Conservation (phyloP, 2,797 vertebrate genomes). For the Hipposideros larvatus region DNA sequence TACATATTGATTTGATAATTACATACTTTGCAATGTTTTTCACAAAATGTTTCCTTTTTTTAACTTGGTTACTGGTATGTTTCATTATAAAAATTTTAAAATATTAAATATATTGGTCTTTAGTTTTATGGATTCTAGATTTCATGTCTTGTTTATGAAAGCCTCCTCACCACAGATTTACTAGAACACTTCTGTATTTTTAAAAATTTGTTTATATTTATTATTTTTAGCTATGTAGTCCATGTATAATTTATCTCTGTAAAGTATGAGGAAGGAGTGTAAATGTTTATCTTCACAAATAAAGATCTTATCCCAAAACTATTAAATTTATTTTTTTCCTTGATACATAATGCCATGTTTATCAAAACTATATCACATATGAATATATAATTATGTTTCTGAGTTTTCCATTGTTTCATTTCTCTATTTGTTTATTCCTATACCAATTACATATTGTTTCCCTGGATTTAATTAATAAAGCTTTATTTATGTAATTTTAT, state of each 20-base stretch:
- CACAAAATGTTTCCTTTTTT: neutral
- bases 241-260: neutral
- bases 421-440: neutral
- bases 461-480: neutral
- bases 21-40: neutral
- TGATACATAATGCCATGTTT: neutral
- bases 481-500: neutral
- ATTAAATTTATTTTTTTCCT: neutral
- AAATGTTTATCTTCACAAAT: conserved; percentile 11
- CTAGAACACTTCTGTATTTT: neutral
- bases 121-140: neutral
- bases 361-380: neutral
- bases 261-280: neutral
- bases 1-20: neutral
- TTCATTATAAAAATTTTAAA: neutral
- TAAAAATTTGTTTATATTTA: neutral
- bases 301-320: neutral
- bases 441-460: neutral
- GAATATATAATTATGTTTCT: neutral
- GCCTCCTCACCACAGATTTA: neutral
- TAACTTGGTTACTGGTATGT: neutral
- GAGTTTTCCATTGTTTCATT: neutral
- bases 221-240: neutral
- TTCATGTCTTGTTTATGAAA: neutral
- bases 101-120: neutral